Base-by-base conservation (phyloP, 2,797 vertebrate species). In the Serranus cabrilla region DNA sequence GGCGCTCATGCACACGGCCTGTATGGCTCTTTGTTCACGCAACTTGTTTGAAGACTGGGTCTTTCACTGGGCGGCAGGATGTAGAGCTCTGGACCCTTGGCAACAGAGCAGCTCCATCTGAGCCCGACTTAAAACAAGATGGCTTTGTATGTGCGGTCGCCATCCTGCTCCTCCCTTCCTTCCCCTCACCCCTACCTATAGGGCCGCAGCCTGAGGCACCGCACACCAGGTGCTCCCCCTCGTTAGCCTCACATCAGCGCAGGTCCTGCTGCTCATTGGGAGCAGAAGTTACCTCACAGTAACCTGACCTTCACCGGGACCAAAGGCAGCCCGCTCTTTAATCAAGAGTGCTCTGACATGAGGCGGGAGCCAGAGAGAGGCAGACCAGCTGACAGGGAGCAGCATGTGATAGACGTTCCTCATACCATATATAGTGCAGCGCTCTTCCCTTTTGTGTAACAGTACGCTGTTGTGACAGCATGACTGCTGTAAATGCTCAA, bases 91-190 rank as follows among this genome's bases (percentile, higher is more conserved):
- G 86, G 86, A 91, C 88, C 81, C 71, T 91, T 94, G 93, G 94
- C 95, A 93, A 85, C 82, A 85, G 87, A 92, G 87, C 85, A 68
- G 43, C 77, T 92, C 92, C 92, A 94, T 95, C 89, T 92, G 91
- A 93, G 88, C 72, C 71, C 61, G 57, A 82, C 60, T 80, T 92
- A 18, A 81, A 94, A 95, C 94, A 95, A 95, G 91, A 92, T 94
- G 93, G 91, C 95, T 95, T 95, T 96, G 94, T 95, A 79, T 86
- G 76, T 80, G 86, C 47, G 71, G 78, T 86, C 76, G 42, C 86
- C 86, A 81, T 81, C 70, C 84, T 81, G 81, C 91, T 83, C 91
- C 91, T 90, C 84, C 86, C 85, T 89, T 90, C 87, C 87, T 87
- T 83, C 76, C 81, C 66, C 67, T 66, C 42, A 40, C 82, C 56